Base-by-base conservation (phyloP, 2,888 invertebrate genomes). In the Patella caerulea region DNA sequence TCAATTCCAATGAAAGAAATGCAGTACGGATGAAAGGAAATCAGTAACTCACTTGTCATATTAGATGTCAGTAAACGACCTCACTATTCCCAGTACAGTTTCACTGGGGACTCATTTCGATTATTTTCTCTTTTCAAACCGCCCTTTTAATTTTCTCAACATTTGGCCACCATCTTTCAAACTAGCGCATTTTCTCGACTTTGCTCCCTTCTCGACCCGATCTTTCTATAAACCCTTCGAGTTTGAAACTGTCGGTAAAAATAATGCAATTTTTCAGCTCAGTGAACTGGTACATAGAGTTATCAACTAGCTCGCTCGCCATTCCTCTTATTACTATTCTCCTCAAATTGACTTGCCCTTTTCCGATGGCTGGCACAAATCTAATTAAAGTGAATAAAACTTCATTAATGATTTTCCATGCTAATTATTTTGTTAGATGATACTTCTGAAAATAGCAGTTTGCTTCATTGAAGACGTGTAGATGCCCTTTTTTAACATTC, bases 261-360 rank as follows among this genome's bases (percentile, higher is more conserved):
- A 76, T 76, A 76, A 76, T 76, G 76, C 76, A 76, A 76, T 76
- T 76, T 76, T 76, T 76, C 76, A 76, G 76, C 59, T 73, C 76
- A 76, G 24, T 76, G 72, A 71, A 45, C 65, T 73, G 72, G 15
- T 72, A 73, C 76, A 72, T 72, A 76, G 76, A 76, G 72, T 72
- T 69, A 69, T 72, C 69, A 34, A 34, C 65, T 65, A 65, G 24
- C 65, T 65, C 24, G 65, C 19, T 19, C 65, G 65, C 65, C 14
- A 65, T 65, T 65, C 14, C 24, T 65, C 24, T 65, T 65, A 65
- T 65, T 65, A 65, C 65, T 65, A 19, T 65, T 65, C 65, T 65
- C 65, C 24, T 65, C 24, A 65, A 65, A 65, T 65, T 65, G 65
- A 65, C 65, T 65, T 65, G 65, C 65, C 65, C 65, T 65, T 65